phyloP scores from a whole-genome alignment of 2,888 invertebrate genomes.

The Punctoribates punctum region DNA sequence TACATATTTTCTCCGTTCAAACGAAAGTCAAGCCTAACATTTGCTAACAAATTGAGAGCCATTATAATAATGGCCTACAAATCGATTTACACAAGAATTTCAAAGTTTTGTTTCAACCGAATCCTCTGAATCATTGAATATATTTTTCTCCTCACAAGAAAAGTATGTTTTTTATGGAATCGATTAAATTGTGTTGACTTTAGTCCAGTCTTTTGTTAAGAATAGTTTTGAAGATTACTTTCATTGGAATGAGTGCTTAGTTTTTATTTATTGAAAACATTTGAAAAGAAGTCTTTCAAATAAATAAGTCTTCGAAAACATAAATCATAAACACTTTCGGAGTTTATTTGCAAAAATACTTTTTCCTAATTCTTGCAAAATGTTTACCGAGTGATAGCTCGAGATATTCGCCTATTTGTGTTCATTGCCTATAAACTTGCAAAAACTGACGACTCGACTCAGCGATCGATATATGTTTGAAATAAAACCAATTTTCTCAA shows the following conservation, averaged over 20 bases:
- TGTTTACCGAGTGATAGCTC: constrained; percentile 1
- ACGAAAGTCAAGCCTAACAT: too few species aligned
- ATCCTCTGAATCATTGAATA: not conserved
- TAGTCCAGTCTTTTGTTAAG: too few species aligned
- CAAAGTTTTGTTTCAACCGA: not conserved
- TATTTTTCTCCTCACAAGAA: too few species aligned
- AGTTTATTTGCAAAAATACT: not conserved
- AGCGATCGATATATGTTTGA: too few species aligned
- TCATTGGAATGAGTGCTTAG: not conserved
- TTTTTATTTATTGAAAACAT: not conserved
- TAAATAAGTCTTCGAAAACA: not conserved
- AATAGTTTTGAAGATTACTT: too few species aligned
- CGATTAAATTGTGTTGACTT: not conserved
- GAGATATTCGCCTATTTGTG: constrained; percentile 5
- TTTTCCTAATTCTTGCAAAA: not conserved
- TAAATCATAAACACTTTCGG: not conserved
- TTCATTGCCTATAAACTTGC: not conserved
- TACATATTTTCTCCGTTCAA: not conserved
- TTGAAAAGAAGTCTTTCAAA: not conserved
- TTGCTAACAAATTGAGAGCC: too few species aligned
- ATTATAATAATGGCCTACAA: too few species aligned
- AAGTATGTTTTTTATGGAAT: not conserved
- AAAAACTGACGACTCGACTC: not conserved
- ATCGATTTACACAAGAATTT: too few species aligned
- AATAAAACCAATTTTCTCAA: too few species aligned